Evolutionary conservation across 2,797 vertebrate species (phyloP).

Genomic region (Acomys russatus): DNA sequence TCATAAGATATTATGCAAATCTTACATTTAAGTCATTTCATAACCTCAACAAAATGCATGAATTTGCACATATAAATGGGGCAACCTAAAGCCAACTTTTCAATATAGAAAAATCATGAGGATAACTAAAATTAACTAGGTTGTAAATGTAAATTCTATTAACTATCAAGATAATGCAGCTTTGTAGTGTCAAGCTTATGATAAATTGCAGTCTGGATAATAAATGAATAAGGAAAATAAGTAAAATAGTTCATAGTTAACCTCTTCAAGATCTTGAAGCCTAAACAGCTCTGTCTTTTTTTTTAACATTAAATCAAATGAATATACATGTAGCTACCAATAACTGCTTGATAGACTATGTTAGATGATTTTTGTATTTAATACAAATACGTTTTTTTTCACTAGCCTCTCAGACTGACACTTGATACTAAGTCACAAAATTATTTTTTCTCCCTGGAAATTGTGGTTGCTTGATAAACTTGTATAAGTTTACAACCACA

Average conservation of each 20-base stretch:
- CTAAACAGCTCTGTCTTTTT: background rate
- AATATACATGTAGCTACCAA: background rate
- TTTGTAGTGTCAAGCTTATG: background rate
- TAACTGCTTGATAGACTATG: background rate
- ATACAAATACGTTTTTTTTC: background rate
- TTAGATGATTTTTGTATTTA: constrained; percentile 27
- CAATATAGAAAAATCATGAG: background rate
- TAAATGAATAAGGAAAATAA: constrained; percentile 13
- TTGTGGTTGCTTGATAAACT: background rate
- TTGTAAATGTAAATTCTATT: constrained; percentile 1
- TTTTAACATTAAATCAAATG: background rate
- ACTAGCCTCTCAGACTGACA: constrained; percentile 1
- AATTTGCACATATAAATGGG: constrained; percentile 15
- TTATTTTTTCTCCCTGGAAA: constrained; percentile 32
- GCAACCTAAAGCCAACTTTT: constrained; percentile 25
- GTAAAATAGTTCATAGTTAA: background rate
- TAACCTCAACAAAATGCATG: background rate
- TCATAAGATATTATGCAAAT: constrained; percentile 8
- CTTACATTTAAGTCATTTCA: background rate
- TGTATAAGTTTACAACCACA: background rate
- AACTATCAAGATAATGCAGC: constrained; percentile 7
- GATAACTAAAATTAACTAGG: constrained; percentile 9
- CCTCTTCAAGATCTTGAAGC: background rate
- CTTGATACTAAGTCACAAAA: background rate
- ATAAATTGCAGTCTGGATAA: constrained; percentile 20